phyloP scores from a whole-genome alignment of 2,797 vertebrate species.

The Pristis pectinata region DNA sequence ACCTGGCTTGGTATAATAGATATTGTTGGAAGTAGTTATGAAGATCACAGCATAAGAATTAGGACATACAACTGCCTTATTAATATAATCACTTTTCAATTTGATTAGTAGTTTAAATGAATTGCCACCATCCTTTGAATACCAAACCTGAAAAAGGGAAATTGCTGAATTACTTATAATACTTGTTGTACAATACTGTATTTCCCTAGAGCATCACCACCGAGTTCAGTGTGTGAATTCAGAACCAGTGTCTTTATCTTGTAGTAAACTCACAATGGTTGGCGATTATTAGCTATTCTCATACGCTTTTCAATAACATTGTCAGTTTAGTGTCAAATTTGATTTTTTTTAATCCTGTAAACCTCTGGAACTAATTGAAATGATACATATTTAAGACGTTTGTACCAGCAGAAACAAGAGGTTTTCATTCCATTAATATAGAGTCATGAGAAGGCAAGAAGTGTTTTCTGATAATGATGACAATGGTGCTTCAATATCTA shows the following conservation, averaged over 20 bases:
- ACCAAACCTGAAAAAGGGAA: constrained; percentile 23
- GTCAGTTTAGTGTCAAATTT: background rate
- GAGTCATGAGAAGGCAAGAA: background rate
- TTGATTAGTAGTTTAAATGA: background rate
- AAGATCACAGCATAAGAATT: background rate
- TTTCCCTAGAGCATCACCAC: background rate
- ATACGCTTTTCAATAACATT: background rate
- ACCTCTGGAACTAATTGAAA: background rate
- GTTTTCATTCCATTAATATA: background rate
- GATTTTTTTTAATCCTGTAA: background rate
- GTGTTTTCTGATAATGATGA: background rate
- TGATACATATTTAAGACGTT: background rate
- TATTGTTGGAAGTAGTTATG: background rate
- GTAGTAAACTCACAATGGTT: background rate
- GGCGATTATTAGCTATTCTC: background rate
- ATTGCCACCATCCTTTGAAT: constrained; percentile 20
- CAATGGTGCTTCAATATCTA: background rate
- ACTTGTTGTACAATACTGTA: background rate
- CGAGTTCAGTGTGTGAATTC: background rate
- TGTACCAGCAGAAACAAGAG: background rate
- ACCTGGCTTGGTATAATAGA: constrained; percentile 30
- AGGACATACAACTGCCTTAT: background rate
- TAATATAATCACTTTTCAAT: background rate
- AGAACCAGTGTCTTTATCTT: background rate
- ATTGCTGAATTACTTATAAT: background rate